Evolutionary conservation across 1,140 invertebrate genomes (phyloP), one percentile per base, ranked within the genome.

Genomic region (Rhopalosiphum maidis): DNA sequence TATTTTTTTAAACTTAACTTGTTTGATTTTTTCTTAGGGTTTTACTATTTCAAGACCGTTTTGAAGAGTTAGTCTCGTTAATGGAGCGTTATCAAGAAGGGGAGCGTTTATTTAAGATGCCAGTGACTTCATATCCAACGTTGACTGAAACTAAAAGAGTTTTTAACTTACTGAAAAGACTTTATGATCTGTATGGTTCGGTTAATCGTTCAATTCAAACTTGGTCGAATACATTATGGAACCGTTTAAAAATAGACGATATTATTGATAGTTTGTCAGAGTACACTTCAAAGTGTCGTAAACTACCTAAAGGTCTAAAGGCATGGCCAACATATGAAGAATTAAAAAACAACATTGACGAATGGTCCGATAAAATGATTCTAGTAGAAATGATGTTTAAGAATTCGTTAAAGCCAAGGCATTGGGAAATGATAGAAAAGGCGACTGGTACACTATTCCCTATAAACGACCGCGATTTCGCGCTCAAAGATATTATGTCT

Each of bases 271-370:
- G 99, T 95, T 95, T 99, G 21, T 97, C 99, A 97, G 99, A 99
- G 94, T 99, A 99, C 95, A 98, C 99, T 95, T 99, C 99, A 95
- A 97, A 98, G 94, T 99, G 98, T 94, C 96, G 98, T 54, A 99
- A 99, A 95, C 96, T 99, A n/a, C 99, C 99, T 0, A 98, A 99
- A 95, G 98, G 98, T n/a, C 93, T 95, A 41, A 95, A 95, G 95
- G 98, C 99, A 95, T 99, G 99, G 99, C 98, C 98, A 23, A 98
- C 99, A 1, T 99, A 99, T 95, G 98, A 97, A 94, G 98, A 98
- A 23, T 95, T 99, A 54, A 99, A 99, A 95, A 98, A 98, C 94
- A 99, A 98, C 0, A 99, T 99, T 94, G 99, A 99, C 95, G 98
- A 99, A 95, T 99, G 99, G 95, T 99, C 99, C 95, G 98, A 99